Percentiles rank a stretch among this genome's conserved stretches.
Conservation (phyloP, 2,888 invertebrate species). For the Chromoteleia sp. region DNA sequence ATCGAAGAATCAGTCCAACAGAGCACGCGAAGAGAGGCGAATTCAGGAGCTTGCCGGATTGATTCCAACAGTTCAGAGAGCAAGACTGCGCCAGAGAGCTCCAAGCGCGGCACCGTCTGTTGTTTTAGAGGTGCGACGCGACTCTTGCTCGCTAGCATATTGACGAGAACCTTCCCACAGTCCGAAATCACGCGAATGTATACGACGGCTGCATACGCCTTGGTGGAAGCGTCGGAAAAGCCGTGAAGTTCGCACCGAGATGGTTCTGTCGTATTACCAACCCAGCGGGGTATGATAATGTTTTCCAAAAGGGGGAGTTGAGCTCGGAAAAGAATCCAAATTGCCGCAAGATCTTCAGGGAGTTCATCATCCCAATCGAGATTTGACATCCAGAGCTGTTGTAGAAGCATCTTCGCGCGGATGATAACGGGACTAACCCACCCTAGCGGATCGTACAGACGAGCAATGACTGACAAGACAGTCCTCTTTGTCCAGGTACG, state of each 20-base stretch:
- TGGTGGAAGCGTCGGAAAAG: too few species aligned
- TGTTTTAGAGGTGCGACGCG: too few species aligned
- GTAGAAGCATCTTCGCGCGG: background rate
- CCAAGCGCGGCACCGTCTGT: conserved; percentile 14
- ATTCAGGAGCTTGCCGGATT: background rate
- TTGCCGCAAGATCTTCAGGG: too few species aligned
- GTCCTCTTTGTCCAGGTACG: background rate
- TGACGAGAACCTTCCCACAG: too few species aligned
- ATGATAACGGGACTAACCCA: background rate
- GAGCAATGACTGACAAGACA: background rate
- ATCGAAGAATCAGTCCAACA: background rate
- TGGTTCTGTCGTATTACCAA: too few species aligned
- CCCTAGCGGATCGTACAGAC: background rate
- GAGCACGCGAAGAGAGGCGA: background rate
- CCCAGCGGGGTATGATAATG: too few species aligned
- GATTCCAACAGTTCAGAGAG: background rate
- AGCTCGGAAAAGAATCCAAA: too few species aligned
- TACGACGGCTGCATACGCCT: too few species aligned
- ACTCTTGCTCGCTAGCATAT: too few species aligned
- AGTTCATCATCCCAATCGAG: background rate
- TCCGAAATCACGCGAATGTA: too few species aligned
- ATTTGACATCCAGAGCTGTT: background rate
- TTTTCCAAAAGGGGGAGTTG: too few species aligned
- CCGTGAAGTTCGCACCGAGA: too few species aligned
- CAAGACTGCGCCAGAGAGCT: conserved; percentile 4